Base-by-base conservation (phyloP, 2,888 invertebrate species). In the Sphaeridia pumilis region DNA sequence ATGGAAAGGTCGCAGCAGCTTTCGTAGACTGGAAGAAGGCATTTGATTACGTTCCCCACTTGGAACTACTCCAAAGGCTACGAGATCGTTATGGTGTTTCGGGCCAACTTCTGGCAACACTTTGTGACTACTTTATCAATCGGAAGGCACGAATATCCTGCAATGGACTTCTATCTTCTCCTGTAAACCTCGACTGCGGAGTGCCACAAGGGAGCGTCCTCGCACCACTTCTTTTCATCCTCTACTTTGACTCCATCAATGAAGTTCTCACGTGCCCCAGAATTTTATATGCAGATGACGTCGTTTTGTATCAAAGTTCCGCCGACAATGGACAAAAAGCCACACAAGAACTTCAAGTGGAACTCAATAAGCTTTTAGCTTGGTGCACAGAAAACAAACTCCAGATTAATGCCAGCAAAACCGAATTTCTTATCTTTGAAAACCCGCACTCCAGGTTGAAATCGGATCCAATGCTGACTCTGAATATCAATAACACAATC, bases 11-110 rank as follows among this genome's bases (percentile, higher is more conserved):
- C 3, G 36, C 17, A 2, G 48, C 48, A 5, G 48, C 38, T 2
- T 48, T 48, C 25, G 36, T 48, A 14, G 38, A 48, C 25, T 36
- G 34, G 12, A 20, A 25, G 5, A 48, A 48, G 27, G 48, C 48
- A 5, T 48, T 38, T 26, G 48, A 48, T 25, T 38, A 34, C 2
- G 25, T 48, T 20, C 3, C 10, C 12, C 27, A 21, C 2, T 17
- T 25, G 12, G 20, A 36, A 26, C 14, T 48, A 4, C 17, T 48
- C n/a, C n/a, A 38, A 26, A 48, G 38, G 17, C 20, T 48, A 31
- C 10, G 14, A 14, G 7, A 14, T 31, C 7, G 14, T 31, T 31
- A 10, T 31, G 14, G 14, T 10, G 31, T 31, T 10, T 14, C 10
- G 31, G 31, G 31, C 7, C 7, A 31, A 10, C 7, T 31, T 14